Evolutionary conservation across 2,113 vertebrate species (phyloP).

Genomic region (Aptenodytes patagonicus): DNA sequence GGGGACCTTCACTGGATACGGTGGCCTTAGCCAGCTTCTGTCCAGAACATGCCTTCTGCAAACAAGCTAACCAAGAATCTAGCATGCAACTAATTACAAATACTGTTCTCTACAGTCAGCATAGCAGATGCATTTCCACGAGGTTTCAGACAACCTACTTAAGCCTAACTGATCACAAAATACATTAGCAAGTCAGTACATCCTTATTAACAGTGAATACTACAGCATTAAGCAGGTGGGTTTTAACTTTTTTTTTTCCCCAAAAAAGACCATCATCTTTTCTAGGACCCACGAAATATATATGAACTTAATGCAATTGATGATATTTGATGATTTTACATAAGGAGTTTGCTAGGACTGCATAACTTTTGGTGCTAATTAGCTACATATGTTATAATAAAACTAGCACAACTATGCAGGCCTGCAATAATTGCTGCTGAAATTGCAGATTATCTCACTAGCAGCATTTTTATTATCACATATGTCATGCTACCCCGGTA

Average conservation of each 20-base stretch:
- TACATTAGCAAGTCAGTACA: not conserved
- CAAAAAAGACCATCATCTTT: not conserved
- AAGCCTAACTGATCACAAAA: not conserved
- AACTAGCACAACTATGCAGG: not conserved
- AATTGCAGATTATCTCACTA: not conserved
- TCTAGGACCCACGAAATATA: not conserved
- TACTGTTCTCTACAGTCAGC: not conserved
- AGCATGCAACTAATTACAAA: not conserved
- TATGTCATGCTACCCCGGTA: not conserved
- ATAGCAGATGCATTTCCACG: not conserved
- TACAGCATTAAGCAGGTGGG: not conserved
- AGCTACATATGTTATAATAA: not conserved
- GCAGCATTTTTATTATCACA: not conserved
- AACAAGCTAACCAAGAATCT: not conserved
- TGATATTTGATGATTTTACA: not conserved
- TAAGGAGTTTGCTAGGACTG: not conserved
- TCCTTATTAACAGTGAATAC: not conserved
- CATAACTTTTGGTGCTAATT: not conserved
- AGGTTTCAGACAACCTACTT: not conserved
- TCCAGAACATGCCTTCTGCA: not conserved
- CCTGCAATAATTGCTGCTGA: not conserved
- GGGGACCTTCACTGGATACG: not conserved
- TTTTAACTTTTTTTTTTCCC: not conserved
- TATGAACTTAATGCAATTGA: not conserved
- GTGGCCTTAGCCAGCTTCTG: not conserved